phyloP scores from a whole-genome alignment of 2,113 vertebrate species.

The Bothrops jararaca region DNA sequence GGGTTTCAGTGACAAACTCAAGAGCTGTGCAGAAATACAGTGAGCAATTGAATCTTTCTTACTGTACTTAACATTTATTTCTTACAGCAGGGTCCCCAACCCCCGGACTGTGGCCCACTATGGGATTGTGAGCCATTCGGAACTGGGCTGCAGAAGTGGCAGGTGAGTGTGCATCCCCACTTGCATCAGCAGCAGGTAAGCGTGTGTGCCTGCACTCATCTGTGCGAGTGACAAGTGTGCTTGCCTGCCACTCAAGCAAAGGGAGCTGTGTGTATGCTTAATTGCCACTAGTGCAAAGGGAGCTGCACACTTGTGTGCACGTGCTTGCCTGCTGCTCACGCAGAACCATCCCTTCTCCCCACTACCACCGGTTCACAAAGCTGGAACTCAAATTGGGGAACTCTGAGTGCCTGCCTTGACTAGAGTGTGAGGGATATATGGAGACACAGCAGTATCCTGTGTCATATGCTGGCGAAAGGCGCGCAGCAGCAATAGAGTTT shows the following conservation, averaged over 20 bases:
- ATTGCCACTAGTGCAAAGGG: not conserved
- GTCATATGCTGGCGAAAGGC: not conserved
- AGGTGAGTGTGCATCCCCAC: not conserved
- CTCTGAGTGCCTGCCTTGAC: no score
- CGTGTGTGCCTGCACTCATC: not conserved
- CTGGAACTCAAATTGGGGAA: not conserved
- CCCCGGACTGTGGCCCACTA: no score
- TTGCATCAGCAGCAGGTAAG: not conserved
- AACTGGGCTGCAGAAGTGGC: not conserved
- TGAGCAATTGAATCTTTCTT: not conserved
- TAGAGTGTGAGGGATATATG: not conserved
- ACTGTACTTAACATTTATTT: not conserved
- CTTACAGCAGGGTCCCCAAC: not conserved
- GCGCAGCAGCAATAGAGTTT: not conserved
- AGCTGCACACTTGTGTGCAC: not conserved
- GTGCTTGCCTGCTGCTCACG: not conserved
- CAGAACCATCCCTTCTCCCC: not conserved
- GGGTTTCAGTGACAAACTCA: slow-evolving; percentile 53
- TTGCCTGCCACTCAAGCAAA: not conserved
- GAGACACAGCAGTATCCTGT: not conserved
- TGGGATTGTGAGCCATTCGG: not conserved
- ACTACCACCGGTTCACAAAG: no score
- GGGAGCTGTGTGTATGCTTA: no score
- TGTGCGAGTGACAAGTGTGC: not conserved
- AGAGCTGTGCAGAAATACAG: slow-evolving; percentile 40